Percentiles rank a stretch among this genome's conserved stretches.
These are phyloP conservation scores for Chesias legatella DNA, from an alignment of 2,888 invertebrate genomes.

Conservation along the genomic window DNA sequence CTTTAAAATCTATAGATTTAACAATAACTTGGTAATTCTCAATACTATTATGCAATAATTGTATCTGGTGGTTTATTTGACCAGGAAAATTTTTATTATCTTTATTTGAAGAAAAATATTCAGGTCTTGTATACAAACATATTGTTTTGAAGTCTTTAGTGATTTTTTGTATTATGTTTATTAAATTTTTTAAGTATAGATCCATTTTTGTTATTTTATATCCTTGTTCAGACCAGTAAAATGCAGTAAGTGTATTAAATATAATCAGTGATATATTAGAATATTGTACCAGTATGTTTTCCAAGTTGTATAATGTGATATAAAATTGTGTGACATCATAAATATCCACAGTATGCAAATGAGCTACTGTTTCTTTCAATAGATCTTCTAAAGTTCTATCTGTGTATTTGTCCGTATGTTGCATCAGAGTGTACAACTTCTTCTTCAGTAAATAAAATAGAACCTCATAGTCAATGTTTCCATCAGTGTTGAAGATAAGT, in stretches of 20 bases:
- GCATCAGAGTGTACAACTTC: conserved; percentile 22
- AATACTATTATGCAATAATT: conserved; percentile 32
- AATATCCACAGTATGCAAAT: conserved; percentile 55
- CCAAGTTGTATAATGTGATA: conserved; percentile 63
- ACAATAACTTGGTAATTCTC: conserved; percentile 33
- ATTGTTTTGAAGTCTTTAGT: conserved; percentile 71
- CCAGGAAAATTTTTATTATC: conserved; percentile 42
- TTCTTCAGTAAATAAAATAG: conserved; percentile 35
- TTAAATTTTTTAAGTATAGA: conserved; percentile 66
- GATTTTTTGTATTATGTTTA: conserved; percentile 61
- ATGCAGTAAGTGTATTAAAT: conserved; percentile 69
- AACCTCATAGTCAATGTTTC: conserved; percentile 52
- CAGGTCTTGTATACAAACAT: conserved; percentile 76
- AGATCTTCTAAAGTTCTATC: conserved; percentile 26
- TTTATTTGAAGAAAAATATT: conserved; percentile 69
- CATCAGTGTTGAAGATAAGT: conserved; percentile 65
- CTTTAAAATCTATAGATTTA: conserved; percentile 30
- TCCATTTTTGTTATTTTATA: conserved; percentile 72
- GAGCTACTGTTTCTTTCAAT: conserved; percentile 38
- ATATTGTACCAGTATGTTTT: conserved; percentile 56
- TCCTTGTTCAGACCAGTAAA: conserved; percentile 76
- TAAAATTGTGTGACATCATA: conserved; percentile 65
- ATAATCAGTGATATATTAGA: conserved; percentile 60
- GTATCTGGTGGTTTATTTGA: conserved; percentile 63
- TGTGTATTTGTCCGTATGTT: conserved; percentile 5